These are phyloP conservation scores for Heliothis subflexa DNA, from an alignment of 1,140 invertebrate species.

Conservation along the genomic window DNA sequence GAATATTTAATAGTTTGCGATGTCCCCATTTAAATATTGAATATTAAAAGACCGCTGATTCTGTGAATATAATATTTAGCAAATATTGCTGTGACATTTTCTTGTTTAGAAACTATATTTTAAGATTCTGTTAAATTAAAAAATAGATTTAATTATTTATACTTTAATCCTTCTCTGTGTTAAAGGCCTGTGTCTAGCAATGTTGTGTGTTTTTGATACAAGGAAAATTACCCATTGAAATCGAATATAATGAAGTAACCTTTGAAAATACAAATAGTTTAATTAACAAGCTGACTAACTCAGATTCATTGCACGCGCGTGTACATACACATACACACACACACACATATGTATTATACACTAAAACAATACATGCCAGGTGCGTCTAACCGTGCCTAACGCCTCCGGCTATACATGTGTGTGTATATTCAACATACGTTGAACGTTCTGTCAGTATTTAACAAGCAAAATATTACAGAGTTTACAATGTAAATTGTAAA, in stretches of 20 bases:
- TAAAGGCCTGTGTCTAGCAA: too few relatives aligned
- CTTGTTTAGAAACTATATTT: not conserved
- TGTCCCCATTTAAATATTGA: constrained; percentile 53
- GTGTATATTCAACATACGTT: not conserved
- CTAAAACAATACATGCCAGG: not conserved
- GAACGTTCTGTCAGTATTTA: not conserved
- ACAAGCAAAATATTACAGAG: not conserved
- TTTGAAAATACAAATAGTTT: too few relatives aligned
- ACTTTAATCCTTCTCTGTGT: too few relatives aligned
- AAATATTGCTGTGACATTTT: constrained; percentile 11
- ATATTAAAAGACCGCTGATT: constrained; percentile 50
- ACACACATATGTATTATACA: not conserved
- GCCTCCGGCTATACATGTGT: too few relatives aligned
- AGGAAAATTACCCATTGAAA: too few relatives aligned
- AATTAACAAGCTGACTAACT: too few relatives aligned
- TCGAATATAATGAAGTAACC: too few relatives aligned
- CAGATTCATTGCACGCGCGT: too few relatives aligned
- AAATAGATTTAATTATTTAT: too few relatives aligned
- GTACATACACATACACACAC: too few relatives aligned
- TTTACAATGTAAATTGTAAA: constrained; percentile 28
- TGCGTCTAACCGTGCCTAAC: not conserved
- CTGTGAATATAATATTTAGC: constrained; percentile 25
- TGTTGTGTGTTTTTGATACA: too few relatives aligned
- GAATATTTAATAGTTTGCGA: constrained; percentile 56
- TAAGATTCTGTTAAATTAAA: too few relatives aligned